A percentile compares a stretch with the other conserved stretches of the same genome.
phyloP scores from a whole-genome alignment of 2,888 invertebrate species.

The Tryphoninae sp. region DNA sequence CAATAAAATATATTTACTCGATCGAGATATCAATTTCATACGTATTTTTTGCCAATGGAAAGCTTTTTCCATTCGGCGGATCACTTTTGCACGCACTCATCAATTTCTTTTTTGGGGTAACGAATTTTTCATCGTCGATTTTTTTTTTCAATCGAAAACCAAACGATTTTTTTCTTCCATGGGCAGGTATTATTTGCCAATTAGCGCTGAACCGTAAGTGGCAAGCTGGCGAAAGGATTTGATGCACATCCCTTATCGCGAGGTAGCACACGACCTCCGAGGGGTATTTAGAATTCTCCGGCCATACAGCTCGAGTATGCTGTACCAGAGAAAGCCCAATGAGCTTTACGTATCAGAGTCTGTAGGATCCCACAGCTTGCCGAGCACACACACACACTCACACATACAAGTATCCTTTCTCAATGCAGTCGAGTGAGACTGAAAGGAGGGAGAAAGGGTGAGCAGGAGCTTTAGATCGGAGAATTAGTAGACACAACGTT shows the following conservation, averaged over 20 bases:
- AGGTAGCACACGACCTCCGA: slow-evolving; percentile 4
- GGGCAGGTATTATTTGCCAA: neutral
- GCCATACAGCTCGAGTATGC: neutral
- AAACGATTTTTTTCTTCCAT: neutral
- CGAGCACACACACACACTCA: neutral
- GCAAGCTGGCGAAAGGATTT: slow-evolving; percentile 4
- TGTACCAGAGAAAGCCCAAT: slow-evolving; percentile 20
- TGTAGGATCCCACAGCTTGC: slow-evolving; percentile 24
- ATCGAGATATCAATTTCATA: no score
- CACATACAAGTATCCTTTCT: neutral
- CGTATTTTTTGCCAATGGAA: no score
- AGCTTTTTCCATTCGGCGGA: neutral
- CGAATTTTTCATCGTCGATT: neutral
- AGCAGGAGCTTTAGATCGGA: slow-evolving; percentile 27
- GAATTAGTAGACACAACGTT: slow-evolving; percentile 38
- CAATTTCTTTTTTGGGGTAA: neutral
- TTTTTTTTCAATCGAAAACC: neutral
- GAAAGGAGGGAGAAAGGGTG: neutral
- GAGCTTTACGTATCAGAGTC: neutral
- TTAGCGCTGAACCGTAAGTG: slow-evolving; percentile 15
- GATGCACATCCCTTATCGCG: slow-evolving; percentile 29
- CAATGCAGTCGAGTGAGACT: neutral
- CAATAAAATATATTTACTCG: no score
- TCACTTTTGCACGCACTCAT: neutral
- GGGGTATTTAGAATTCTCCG: slow-evolving; percentile 13